phyloP scores from a whole-genome alignment of 1,140 invertebrate species.

The Phthorimaea operculella region DNA sequence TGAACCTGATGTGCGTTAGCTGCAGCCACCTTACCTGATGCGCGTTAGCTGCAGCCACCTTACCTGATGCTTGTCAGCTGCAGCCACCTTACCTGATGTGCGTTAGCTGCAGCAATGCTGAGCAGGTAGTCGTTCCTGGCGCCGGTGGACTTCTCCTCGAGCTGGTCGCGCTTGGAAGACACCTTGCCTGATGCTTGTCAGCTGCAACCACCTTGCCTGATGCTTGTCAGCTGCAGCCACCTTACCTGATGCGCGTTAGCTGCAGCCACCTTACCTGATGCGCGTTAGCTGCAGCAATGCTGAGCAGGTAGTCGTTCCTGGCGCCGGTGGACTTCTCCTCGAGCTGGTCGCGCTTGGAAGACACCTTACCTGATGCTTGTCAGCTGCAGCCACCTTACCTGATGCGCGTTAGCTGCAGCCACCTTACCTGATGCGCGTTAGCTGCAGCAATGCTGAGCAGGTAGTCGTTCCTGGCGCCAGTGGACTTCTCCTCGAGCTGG shows the following conservation, averaged over 20 bases:
- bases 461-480: conserved; percentile 94
- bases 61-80: no score
- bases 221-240: no score
- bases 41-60: no score
- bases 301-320: conserved; percentile 93
- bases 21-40: no score
- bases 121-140: conserved; percentile 95
- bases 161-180: conserved; percentile 88
- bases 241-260: no score
- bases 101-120: conserved; percentile 91
- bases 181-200: no score
- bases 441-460: conserved; percentile 90
- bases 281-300: conserved; percentile 92
- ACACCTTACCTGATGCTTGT: no score
- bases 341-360: conserved; percentile 88
- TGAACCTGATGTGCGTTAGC: no score
- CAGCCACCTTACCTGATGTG: conserved; percentile 82
- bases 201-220: no score
- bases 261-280: conserved; percentile 81
- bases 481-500: conserved; percentile 92
- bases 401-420: no score
- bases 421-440: conserved; percentile 87
- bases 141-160: conserved; percentile 94
- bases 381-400: no score
- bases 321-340: conserved; percentile 95